Base-by-base conservation (phyloP, 2,113 vertebrate genomes). In the Hemibagrus wyckioides region DNA sequence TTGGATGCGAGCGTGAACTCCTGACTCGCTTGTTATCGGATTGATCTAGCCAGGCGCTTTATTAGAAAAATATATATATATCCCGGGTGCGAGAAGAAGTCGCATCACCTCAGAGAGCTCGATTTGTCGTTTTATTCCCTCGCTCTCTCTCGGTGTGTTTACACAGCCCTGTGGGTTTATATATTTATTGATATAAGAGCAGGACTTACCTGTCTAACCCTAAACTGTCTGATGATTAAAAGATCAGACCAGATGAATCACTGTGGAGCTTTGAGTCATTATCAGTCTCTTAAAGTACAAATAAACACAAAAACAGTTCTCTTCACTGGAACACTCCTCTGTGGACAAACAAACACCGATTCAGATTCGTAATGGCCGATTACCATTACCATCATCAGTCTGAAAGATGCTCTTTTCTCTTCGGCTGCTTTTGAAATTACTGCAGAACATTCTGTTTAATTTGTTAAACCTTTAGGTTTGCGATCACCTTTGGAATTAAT, bases 11-110 rank as follows among this genome's bases (percentile, higher is more conserved):
- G 65, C 17, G 84, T 67, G 36, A 88, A 25, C 57, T 90, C 91
- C 65, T 87, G 87, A 85, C 90, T 80, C 89, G 90, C 91, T 89
- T 23, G 50, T 52, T 93, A 73, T 89, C 85, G 77, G 52, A n/a
- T 89, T 90, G 85, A 2, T 91, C 79, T 91, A 61, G 52, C 90
- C n/a, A 75, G 81, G 54, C 28, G 48, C 54, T 82, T 84, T 88
- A 88, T 88, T 80, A 80, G 54, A 80, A 48, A 65, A 36, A 54
- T 23, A 25, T 19, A 36, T 30, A 65, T 23, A 67, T 33, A 73
- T 33, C 30, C 63, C 17, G 2, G 15, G 61, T 86, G 79, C 23
- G n/a, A n/a, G n/a, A 86, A 56, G 39, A 56, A 86, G 85, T 86
- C 63, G 2, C 39, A 4, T 19, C 30, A 76, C 44, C 30, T 48